Conservation (phyloP, 2,113 vertebrate species). For the Centropus bengalensis region DNA sequence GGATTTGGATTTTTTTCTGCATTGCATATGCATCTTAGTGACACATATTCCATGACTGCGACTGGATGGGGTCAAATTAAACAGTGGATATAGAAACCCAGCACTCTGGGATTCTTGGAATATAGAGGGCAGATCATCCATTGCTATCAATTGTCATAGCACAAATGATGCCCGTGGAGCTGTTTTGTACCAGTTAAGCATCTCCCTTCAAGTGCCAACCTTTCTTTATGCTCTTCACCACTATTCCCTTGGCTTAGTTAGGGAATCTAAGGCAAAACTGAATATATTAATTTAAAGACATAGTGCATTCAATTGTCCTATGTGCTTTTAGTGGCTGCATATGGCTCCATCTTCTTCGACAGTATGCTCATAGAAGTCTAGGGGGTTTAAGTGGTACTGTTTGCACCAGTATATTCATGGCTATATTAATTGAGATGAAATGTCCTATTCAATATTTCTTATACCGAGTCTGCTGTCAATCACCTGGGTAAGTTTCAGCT, state of each 20-base stretch:
- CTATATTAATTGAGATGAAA: background rate
- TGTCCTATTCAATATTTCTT: background rate
- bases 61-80: background rate
- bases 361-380: background rate
- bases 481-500: background rate
- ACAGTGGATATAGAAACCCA: background rate
- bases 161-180: background rate
- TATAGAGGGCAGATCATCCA: background rate
- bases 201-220: background rate
- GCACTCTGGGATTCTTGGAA: background rate
- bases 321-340: background rate
- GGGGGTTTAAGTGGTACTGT: background rate
- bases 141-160: background rate
- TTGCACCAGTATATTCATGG: background rate
- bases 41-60: background rate
- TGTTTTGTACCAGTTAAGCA: background rate
- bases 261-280: background rate
- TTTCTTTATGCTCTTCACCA: background rate
- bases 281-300: background rate
- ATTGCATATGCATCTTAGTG: background rate
- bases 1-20: background rate
- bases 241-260: background rate
- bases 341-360: background rate
- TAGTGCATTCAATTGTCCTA: accelerated
- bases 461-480: background rate